These are phyloP conservation scores for Bursaphelenchus mucronatus DNA, from an alignment of 1,140 invertebrate genomes.

Conservation along the genomic window DNA sequence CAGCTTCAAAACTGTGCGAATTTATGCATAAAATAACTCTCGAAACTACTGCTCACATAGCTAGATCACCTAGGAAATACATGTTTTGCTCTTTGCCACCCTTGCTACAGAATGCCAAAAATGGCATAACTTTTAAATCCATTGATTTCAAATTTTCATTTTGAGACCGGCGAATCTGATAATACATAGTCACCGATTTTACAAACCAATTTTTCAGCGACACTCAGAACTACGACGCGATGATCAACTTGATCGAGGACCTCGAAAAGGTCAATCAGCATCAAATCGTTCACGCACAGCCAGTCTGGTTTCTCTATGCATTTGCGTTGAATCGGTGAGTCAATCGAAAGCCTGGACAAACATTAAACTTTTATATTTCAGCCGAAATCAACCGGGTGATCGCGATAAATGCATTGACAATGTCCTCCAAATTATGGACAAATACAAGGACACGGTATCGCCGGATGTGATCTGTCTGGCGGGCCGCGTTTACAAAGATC, in stretches of 20 bases:
- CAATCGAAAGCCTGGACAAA: not conserved
- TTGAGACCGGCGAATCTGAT: not conserved
- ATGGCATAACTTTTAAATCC: not conserved
- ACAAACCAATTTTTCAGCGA: slow-evolving; percentile 46
- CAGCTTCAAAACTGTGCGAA: not conserved
- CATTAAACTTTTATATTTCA: slow-evolving; percentile 52
- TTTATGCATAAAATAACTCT: slow-evolving; percentile 4
- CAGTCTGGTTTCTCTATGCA: slow-evolving; percentile 86
- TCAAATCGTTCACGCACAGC: slow-evolving; percentile 79
- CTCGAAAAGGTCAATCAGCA: slow-evolving; percentile 85
- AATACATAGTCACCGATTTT: slow-evolving; percentile 14
- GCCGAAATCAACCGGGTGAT: slow-evolving; percentile 86
- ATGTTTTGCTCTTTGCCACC: too few relatives aligned
- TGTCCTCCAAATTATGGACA: slow-evolving; percentile 84
- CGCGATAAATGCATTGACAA: slow-evolving; percentile 84
- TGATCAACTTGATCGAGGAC: slow-evolving; percentile 93
- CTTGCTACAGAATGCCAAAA: not conserved
- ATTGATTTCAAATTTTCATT: not conserved
- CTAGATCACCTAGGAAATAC: too few relatives aligned
- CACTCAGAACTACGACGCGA: slow-evolving; percentile 85
- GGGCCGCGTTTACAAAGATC: slow-evolving; percentile 97
- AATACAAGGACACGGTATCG: slow-evolving; percentile 81
- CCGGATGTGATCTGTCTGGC: slow-evolving; percentile 94
- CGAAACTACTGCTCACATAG: too few relatives aligned
- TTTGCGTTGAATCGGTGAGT: slow-evolving; percentile 86